Evolutionary conservation across 2,113 vertebrate species (phyloP).

Genomic region (Dicentrarchus labrax): DNA sequence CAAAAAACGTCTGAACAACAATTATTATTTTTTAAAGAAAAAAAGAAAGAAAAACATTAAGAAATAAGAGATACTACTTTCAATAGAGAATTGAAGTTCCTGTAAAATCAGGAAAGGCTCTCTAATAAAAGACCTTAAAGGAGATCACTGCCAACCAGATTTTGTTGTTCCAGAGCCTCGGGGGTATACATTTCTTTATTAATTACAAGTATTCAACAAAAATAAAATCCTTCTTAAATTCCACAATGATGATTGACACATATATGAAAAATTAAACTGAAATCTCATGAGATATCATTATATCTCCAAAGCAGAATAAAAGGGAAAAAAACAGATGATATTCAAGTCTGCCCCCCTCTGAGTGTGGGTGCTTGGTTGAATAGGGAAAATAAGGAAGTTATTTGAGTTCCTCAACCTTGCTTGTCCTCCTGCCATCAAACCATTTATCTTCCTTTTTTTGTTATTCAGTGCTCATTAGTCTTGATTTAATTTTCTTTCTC

Average conservation of each 20-base stretch:
- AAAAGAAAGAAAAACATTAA: too few species aligned
- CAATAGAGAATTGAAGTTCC: too few species aligned
- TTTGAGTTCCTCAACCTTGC: slow-evolving; percentile 73
- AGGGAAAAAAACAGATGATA: neutral
- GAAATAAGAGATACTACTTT: too few species aligned
- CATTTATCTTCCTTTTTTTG: slow-evolving; percentile 79
- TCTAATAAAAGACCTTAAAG: too few species aligned
- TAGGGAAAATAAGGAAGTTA: slow-evolving; percentile 66
- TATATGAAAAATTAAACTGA: neutral
- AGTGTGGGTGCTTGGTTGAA: slow-evolving; percentile 59
- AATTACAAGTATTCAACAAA: neutral
- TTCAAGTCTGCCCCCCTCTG: neutral
- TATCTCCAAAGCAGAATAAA: slow-evolving; percentile 3
- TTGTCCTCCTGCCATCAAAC: slow-evolving; percentile 65
- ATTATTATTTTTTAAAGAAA: too few species aligned
- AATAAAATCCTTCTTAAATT: neutral
- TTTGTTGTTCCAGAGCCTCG: too few species aligned
- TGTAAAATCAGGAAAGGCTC: too few species aligned
- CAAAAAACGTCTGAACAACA: too few species aligned
- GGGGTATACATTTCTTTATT: neutral
- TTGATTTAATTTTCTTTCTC: slow-evolving; percentile 76
- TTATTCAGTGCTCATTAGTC: slow-evolving; percentile 81
- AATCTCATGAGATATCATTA: neutral
- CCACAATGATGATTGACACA: neutral
- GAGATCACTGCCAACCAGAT: too few species aligned